Percentiles rank a stretch among this genome's conserved stretches.
These are phyloP conservation scores for Tipula unca DNA, from an alignment of 2,888 invertebrate species.

Conservation along the genomic window DNA sequence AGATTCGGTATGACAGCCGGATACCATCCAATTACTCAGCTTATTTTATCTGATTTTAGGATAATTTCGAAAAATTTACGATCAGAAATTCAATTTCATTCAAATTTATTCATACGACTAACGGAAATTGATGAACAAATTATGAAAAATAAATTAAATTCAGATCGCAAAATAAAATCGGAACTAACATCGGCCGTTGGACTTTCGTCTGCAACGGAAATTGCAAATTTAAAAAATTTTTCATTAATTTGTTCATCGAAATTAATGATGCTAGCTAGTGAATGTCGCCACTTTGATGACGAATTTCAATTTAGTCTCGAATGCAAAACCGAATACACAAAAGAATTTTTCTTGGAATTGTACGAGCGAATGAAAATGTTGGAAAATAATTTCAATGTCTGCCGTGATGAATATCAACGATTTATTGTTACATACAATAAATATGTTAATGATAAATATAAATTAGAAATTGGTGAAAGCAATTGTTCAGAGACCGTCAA, in stretches of 20 bases:
- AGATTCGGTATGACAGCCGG: constrained; percentile 37
- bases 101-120: neutral
- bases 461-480: neutral
- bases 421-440: constrained; percentile 40
- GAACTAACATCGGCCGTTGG: neutral
- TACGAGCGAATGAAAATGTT: constrained; percentile 35
- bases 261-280: neutral
- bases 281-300: neutral
- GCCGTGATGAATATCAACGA: constrained; percentile 40
- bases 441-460: constrained; percentile 29
- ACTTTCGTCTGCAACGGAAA: neutral
- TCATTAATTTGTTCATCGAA: neutral
- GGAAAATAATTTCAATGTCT: constrained; percentile 35
- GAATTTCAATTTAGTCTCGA: neutral
- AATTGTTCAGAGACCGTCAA: neutral
- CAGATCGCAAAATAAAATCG: neutral
- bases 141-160: neutral
- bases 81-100: neutral
- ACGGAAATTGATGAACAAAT: neutral
- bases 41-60: neutral
- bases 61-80: neutral
- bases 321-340: neutral
- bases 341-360: neutral
- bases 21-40: constrained; percentile 29
- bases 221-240: neutral